Percentiles rank a stretch among this genome's conserved stretches.
These are phyloP conservation scores for Cyrtonyx montezumae DNA, from an alignment of 2,113 vertebrate genomes.

Conservation along the genomic window DNA sequence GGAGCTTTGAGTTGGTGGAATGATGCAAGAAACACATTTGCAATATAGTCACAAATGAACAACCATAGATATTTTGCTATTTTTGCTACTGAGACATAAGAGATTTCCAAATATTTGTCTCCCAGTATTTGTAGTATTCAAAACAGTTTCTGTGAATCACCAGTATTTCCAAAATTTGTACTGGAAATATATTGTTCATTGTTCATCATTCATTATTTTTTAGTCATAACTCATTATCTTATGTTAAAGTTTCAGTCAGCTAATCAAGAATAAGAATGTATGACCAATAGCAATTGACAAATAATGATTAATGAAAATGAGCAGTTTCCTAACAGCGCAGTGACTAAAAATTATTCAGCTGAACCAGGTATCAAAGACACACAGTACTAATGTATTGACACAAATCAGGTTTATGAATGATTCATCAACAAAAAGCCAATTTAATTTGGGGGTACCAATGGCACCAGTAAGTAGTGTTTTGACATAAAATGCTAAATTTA, in stretches of 20 bases:
- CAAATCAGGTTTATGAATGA: neutral
- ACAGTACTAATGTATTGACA: neutral
- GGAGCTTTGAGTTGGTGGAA: neutral
- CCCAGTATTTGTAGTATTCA: neutral
- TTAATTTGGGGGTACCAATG: neutral
- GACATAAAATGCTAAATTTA: neutral
- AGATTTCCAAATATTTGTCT: constrained; percentile 29
- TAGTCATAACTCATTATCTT: constrained; percentile 40
- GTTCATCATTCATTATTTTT: constrained; percentile 7
- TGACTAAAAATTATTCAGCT: constrained; percentile 7
- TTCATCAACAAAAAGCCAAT: neutral
- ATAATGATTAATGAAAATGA: constrained; percentile 29
- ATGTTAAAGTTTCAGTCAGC: constrained; percentile 20
- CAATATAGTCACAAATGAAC: neutral
- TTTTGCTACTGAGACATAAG: neutral
- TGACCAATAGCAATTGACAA: constrained; percentile 8
- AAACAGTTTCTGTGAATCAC: neutral
- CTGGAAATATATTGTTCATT: neutral
- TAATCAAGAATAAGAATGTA: constrained; percentile 32
- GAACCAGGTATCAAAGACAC: neutral
- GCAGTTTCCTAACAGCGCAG: neutral
- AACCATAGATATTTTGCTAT: neutral
- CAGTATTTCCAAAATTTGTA: neutral
- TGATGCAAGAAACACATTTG: neutral
- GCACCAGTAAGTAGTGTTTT: neutral